phyloP scores from a whole-genome alignment of 2,888 invertebrate genomes.

The Coronaproctus castanopsis region DNA sequence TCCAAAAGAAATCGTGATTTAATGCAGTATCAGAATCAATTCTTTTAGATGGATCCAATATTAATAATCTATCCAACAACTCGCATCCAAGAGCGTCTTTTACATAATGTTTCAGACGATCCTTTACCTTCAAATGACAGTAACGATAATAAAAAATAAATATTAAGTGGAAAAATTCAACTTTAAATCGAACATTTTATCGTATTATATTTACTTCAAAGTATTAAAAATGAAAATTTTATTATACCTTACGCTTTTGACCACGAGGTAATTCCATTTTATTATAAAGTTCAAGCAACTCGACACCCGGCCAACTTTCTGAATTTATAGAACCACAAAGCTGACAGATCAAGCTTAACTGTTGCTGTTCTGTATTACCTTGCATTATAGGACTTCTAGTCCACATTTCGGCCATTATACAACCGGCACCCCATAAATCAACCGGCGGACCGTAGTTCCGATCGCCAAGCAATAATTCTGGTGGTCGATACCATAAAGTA shows the following conservation, averaged over 20 bases:
- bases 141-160: no score
- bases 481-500: conserved; percentile 80
- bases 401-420: conserved; percentile 99
- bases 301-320: conserved; percentile 84
- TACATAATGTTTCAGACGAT: conserved; percentile 66
- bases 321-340: conserved; percentile 89
- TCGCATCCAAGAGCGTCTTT: conserved; percentile 82
- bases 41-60: conserved; percentile 73
- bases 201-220: no score
- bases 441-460: conserved; percentile 92
- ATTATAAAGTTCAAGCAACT: conserved; percentile 64
- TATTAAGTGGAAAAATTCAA: no score
- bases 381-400: conserved; percentile 70
- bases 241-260: conserved; percentile 56
- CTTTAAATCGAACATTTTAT: no score
- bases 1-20: conserved; percentile 97
- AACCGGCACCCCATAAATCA: conserved; percentile 93
- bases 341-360: conserved; percentile 81
- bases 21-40: conserved; percentile 75
- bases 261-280: conserved; percentile 72
- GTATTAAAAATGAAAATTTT: no score
- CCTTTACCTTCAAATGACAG: conserved; percentile 42
- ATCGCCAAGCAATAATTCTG: conserved; percentile 51
- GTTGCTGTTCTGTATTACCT: conserved; percentile 92
- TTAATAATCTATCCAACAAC: conserved; percentile 71